A percentile compares a stretch with the other conserved stretches of the same genome.
These are phyloP conservation scores for Pandemis heparana DNA, from an alignment of 2,888 invertebrate species.

Conservation along the genomic window DNA sequence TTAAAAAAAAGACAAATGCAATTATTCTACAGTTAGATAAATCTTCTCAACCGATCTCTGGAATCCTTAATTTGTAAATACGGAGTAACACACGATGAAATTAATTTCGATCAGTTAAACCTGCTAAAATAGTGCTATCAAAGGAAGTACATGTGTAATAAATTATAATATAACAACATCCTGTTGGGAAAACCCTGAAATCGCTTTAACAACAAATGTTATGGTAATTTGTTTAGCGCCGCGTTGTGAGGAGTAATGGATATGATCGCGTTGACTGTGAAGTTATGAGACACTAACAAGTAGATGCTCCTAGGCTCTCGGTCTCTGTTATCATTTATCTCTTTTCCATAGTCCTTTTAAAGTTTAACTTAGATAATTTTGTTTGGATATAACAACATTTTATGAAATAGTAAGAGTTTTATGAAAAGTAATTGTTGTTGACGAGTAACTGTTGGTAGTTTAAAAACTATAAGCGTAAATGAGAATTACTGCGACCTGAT, in stretches of 20 bases:
- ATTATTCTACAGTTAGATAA: not conserved
- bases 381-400: slow-evolving; percentile 44
- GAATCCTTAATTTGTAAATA: not conserved
- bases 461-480: slow-evolving; percentile 50
- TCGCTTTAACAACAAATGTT: not conserved
- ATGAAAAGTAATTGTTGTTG: slow-evolving; percentile 51
- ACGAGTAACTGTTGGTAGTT: slow-evolving; percentile 52
- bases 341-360: slow-evolving; percentile 43
- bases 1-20: slow-evolving; percentile 16
- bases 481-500: slow-evolving; percentile 66
- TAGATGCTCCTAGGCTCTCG: slow-evolving; percentile 12
- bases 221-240: slow-evolving; percentile 6
- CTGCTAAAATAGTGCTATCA: slow-evolving; percentile 5
- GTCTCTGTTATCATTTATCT: slow-evolving; percentile 24
- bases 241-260: not conserved
- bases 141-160: slow-evolving; percentile 18
- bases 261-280: slow-evolving; percentile 1
- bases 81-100: not conserved
- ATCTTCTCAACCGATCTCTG: slow-evolving; percentile 2
- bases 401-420: slow-evolving; percentile 47
- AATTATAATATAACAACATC: slow-evolving; percentile 15
- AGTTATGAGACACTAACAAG: slow-evolving; percentile 8
- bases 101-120: not conserved
- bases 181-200: slow-evolving; percentile 21
- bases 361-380: slow-evolving; percentile 47